These are phyloP conservation scores for Drosophila subobscura DNA, from an alignment of 1,140 invertebrate species.

Conservation along the genomic window DNA sequence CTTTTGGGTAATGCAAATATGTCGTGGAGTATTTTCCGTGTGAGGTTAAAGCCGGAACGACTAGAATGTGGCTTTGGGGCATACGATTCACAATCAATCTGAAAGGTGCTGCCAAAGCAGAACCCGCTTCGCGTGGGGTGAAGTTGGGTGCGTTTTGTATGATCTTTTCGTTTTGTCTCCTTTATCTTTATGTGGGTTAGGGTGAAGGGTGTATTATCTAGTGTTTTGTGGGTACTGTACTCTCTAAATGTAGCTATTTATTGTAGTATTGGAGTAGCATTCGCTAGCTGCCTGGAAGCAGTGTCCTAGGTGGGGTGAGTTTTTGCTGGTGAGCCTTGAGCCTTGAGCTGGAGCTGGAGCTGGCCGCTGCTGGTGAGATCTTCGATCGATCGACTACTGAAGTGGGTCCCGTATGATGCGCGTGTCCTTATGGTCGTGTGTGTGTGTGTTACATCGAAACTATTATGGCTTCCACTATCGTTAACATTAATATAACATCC, in stretches of 20 bases:
- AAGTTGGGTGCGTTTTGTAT: conserved; percentile 2
- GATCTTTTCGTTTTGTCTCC: conserved; percentile 3
- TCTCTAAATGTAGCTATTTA: conserved; percentile 59
- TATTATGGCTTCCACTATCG: conserved; percentile 44
- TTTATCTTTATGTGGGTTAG: conserved; percentile 3
- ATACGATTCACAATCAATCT: too few relatives aligned
- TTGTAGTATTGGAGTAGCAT: conserved; percentile 64
- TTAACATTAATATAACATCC: conserved; percentile 36
- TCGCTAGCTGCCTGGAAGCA: conserved; percentile 76
- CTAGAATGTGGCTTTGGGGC: too few relatives aligned
- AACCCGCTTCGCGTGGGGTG: conserved; percentile 15
- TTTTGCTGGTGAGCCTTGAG: conserved; percentile 66
- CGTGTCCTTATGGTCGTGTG: neutral
- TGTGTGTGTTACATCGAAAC: conserved; percentile 31
- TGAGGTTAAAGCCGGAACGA: too few relatives aligned
- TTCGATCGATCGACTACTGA: conserved; percentile 36
- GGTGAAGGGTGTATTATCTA: conserved; percentile 20
- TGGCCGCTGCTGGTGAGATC: conserved; percentile 18
- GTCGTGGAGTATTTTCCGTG: too few relatives aligned
- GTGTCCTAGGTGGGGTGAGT: conserved; percentile 79
- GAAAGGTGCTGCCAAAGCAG: conserved; percentile 5
- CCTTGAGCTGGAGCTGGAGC: conserved; percentile 55
- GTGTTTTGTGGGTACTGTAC: conserved; percentile 10
- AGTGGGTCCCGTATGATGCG: conserved; percentile 48
- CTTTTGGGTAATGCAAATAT: neutral